Base-by-base conservation (phyloP, 2,113 vertebrate genomes). In the Brachirus orientalis region DNA sequence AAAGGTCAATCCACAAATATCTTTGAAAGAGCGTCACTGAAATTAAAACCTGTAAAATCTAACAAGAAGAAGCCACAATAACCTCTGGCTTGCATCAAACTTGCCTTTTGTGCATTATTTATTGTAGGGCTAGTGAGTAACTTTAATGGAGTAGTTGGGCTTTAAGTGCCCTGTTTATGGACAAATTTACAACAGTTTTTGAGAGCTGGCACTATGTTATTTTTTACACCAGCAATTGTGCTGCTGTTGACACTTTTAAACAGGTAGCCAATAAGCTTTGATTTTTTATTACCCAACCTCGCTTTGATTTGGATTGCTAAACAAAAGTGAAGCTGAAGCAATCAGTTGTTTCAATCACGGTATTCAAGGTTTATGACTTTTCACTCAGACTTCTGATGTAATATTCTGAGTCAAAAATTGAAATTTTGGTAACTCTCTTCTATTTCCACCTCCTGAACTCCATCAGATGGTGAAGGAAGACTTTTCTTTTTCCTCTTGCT, bases 121-220 rank as follows among this genome's bases (percentile, higher is more conserved):
- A 68, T 58, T 46, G 43, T 13, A 1, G 33, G 37, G 18, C 64
- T 37, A 61, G 46, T 38, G 53, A 74, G 55, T 48, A 47, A 76
- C 53, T 81, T 64, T 71, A 83, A 75, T 73, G 62, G 64, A 56
- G 59, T 58, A 62, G 69, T 68, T 68, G 56, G 40, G n/a, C 28
- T 80, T 77, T 64, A 77, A 83, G 52, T 78, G 75, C 35, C 45
- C 19, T 38, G 43, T 80, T 82, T 82, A 77, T 79, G 68, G 61
- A 65, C 74, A 65, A 20, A 54, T 53, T 77, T 59, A 71, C 70
- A 67, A 19, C 59, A 58, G 73, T 75, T 77, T 62, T 68, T 48
- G 48, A 57, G 57, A 48, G 53, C 28, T 63, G 44, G 19, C 45
- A 52, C 52, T 72, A 40, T 63, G 46, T 72, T 45, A 67, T 40